Evolutionary conservation across 2,113 vertebrate genomes (phyloP), one percentile per base, ranked within the genome.

Genomic region (Misgurnus mizolepis): DNA sequence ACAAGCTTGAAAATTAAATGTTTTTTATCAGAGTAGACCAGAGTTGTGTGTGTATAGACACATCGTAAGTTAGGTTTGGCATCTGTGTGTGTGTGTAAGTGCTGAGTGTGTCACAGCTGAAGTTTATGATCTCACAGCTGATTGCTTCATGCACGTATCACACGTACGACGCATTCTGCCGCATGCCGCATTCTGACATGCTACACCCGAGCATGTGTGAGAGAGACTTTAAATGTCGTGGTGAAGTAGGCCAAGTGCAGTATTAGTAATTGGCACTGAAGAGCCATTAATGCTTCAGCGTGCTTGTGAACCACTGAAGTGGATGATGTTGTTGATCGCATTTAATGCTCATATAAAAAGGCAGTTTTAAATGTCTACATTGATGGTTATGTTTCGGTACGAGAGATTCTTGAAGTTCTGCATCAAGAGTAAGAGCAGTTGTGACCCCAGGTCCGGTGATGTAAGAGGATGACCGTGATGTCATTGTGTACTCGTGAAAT

Each of bases 81-180:
- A 6, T 45, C 39, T n/a, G 39, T 47, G 41, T 74, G 41, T 74
- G 41, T 47, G 58, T 49, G 14, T 43, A 17, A 53, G 0, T 47
- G 79, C 86, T 85, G 55, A 34, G 27, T 34, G 27, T 34, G 27
- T 34, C 70, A 89, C 85, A 86, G 83, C 53, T 82, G 15, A 65
- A 74, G 80, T 85, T 85, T 83, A 87, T 82, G 55, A 70, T 86
- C 84, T 87, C 86, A 87, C 76, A 79, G 84, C 85, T 69, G 77
- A 87, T 82, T 67, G 74, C 85, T 88, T 85, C 87, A 85, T 89
- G 90, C 89, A 89, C 69, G 84, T 83, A 66, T 84, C 77, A 18
- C 82, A 49, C 78, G 60, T 18, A 66, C 56, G 78, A 49, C 18
- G 61, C 39, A 62, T 73, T 47, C 55, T 55, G 66, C 67, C 34